Evolutionary conservation across 2,113 vertebrate genomes (phyloP).

Genomic region (Origma solitaria): DNA sequence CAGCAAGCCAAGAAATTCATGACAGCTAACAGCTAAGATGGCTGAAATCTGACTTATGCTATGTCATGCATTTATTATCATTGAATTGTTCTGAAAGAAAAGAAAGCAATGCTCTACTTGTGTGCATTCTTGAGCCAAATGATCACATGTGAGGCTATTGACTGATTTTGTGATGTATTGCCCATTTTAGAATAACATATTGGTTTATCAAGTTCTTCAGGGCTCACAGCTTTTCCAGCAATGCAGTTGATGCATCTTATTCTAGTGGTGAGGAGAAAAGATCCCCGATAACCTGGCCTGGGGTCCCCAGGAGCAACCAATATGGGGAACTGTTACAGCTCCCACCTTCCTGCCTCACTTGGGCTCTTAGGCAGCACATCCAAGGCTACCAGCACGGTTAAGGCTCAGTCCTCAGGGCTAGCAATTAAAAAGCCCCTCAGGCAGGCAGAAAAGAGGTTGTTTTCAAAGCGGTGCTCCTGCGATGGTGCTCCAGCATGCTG

Average conservation of each 20-base stretch:
- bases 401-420: not conserved
- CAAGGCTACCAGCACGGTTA: not conserved
- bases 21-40: not conserved
- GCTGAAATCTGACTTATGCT: not conserved
- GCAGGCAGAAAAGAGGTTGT: not conserved
- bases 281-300: accelerated
- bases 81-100: not conserved
- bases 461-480: not conserved
- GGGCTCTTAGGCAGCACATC: not conserved
- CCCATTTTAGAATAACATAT: not conserved
- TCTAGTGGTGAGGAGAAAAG: not conserved
- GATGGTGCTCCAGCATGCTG: not conserved
- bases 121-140: not conserved
- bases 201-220: not conserved
- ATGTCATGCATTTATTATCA: not conserved
- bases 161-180: not conserved
- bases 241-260: not conserved
- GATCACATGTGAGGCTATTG: not conserved
- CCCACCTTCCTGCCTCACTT: not conserved
- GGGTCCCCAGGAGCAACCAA: not conserved
- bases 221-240: not conserved
- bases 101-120: not conserved
- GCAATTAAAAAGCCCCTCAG: not conserved
- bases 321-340: not conserved
- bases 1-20: not conserved